phyloP scores from a whole-genome alignment of 2,113 vertebrate genomes.

The Epinephelus moara region DNA sequence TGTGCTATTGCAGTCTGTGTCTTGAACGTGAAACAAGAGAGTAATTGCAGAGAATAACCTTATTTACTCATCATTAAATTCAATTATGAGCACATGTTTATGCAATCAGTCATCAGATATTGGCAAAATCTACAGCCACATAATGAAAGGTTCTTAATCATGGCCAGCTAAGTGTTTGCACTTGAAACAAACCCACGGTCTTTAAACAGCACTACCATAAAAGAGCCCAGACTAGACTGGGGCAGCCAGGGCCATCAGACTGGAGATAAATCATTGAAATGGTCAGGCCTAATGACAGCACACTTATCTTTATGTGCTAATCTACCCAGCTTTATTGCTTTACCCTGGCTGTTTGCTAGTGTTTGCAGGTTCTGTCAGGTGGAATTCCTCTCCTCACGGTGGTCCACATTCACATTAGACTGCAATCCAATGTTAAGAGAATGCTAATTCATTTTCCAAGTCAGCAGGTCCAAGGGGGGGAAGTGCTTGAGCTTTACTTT shows the following conservation, averaged over 20 bases:
- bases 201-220: conserved; percentile 36
- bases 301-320: conserved; percentile 71
- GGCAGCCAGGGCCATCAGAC: conserved; percentile 42
- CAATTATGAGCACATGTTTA: conserved; percentile 10
- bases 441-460: conserved; percentile 46
- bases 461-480: neutral
- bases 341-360: conserved; percentile 42
- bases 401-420: conserved; percentile 42
- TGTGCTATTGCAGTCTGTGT: neutral
- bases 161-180: conserved; percentile 7
- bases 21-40: neutral
- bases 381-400: conserved; percentile 22
- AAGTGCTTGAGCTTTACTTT: conserved; percentile 13
- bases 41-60: neutral
- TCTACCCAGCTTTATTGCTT: conserved; percentile 59
- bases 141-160: conserved; percentile 21
- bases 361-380: conserved; percentile 51
- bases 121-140: conserved; percentile 5
- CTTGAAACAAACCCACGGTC: conserved; percentile 28
- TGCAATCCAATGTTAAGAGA: conserved; percentile 37
- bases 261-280: conserved; percentile 58
- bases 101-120: conserved; percentile 7
- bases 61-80: conserved; percentile 26
- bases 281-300: conserved; percentile 58
- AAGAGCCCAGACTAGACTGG: conserved; percentile 39